Percentiles rank a stretch among this genome's conserved stretches.
Conservation (phyloP, 2,113 vertebrate species). For the Actinemys pallida region DNA sequence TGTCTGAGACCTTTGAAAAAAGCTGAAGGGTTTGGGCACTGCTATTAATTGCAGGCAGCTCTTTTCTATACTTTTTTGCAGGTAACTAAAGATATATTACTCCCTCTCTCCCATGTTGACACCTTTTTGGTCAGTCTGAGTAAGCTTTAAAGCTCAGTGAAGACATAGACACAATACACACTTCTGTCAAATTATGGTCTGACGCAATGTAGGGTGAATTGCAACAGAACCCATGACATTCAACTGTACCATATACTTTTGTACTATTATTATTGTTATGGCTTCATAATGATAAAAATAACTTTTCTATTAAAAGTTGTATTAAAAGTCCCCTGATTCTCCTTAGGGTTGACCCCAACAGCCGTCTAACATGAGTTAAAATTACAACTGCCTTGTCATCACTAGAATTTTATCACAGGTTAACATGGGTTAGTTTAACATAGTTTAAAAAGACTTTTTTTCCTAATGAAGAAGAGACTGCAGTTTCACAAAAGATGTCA, state of each 20-base stretch:
- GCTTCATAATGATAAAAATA: neutral
- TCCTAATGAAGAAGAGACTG: neutral
- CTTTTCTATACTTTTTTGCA: neutral
- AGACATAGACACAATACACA: neutral
- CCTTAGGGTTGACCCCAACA: neutral
- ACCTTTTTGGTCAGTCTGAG: neutral
- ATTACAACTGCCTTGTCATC: neutral
- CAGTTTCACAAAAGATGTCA: neutral
- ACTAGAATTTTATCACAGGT: conserved; percentile 10
- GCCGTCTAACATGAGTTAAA: neutral
- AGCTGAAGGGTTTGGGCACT: neutral
- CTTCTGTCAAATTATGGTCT: neutral
- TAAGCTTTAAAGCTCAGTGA: neutral
- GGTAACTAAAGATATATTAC: neutral
- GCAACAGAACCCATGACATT: neutral
- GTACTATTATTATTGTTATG: neutral
- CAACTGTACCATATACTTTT: neutral
- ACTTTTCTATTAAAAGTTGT: neutral
- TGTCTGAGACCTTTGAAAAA: neutral
- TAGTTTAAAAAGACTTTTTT: neutral
- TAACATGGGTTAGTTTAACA: neutral
- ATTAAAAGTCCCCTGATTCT: accelerated
- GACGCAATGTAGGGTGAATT: neutral
- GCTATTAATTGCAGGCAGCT: neutral
- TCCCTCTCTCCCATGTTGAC: neutral